Base-by-base conservation (phyloP, 2,113 vertebrate genomes). In the Caranx melampygus region DNA sequence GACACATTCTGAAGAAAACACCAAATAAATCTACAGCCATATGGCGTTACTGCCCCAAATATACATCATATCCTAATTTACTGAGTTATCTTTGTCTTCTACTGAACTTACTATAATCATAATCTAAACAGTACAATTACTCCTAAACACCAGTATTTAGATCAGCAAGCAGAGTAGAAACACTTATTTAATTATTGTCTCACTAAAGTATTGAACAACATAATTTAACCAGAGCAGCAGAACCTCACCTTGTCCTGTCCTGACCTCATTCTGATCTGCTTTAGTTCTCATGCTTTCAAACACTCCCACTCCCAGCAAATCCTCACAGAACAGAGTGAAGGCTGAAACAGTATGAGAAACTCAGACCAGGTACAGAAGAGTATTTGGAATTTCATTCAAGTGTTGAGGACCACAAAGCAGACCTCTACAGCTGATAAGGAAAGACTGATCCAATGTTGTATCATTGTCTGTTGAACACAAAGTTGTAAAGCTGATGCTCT, bases 251-350 rank as follows among this genome's bases (percentile, higher is more conserved):
- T 72, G 47, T 62, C 52, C 55, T 72, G 47, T 62, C 52, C 55
- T 34, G 59, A 72, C 37, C 61, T 66, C 37, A 34, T 45, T 78
- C 37, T 69, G 44, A 69, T n/a, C 47, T 49, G 55, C 47, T 61
- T 58, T 26, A 18, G 18, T 66, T 61, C 40, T 62, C n/a, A 55
- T 64, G n/a, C n/a, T 66, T 26, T 35, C 44, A 10, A 67, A 45
- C 20, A 60, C 35, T 60, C 42, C n/a, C n/a, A n/a, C 26, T 59
- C 59, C 47, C 47, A n/a, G 31, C 59, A 70, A 16, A 80, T 49
- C 34, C 67, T 76, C 55, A 72, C 55, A 71, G 26, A 59, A 12
- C 10, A 26, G 9, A 3, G 7, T 51, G 42, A 73, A 12, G 52
- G 42, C 60, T 44, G 55, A 31, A 49, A 62, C 42, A 63, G 15